Conservation (phyloP, 2,888 invertebrate species). For the Elmis aenea region DNA sequence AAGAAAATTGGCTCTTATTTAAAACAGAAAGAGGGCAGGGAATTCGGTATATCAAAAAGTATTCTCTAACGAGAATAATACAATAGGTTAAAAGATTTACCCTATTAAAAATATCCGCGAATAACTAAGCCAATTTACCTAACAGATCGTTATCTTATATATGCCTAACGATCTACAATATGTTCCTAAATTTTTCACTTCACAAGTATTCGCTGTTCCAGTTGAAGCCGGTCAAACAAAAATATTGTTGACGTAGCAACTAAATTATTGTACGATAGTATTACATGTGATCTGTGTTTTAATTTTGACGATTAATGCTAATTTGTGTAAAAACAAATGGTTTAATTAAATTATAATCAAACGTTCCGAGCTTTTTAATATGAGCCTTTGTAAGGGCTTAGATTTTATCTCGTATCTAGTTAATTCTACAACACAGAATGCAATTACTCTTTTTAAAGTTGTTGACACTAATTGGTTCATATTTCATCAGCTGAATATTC, state of each 20-base stretch:
- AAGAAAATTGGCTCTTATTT: conserved; percentile 23
- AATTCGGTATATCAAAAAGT: conserved; percentile 22
- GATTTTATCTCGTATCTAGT: conserved; percentile 12
- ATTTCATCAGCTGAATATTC: no score
- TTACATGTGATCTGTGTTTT: conserved; percentile 26
- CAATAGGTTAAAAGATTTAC: conserved; percentile 43
- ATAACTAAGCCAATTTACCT: conserved; percentile 45
- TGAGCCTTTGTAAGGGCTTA: conserved; percentile 10
- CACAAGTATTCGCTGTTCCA: conserved; percentile 1
- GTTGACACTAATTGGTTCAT: no score
- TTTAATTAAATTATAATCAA: conserved; percentile 34
- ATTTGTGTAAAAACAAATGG: conserved; percentile 36
- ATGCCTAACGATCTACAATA: conserved; percentile 32
- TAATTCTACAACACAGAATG: no score
- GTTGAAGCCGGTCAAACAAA: no score
- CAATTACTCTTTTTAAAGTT: no score
- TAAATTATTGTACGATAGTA: no score
- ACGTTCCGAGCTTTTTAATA: conserved; percentile 25
- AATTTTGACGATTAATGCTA: conserved; percentile 35
- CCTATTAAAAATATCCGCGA: conserved; percentile 44
- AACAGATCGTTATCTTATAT: conserved; percentile 43
- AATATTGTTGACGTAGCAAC: no score
- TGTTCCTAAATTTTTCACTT: conserved; percentile 8
- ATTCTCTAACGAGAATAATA: conserved; percentile 39
- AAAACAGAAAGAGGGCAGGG: conserved; percentile 15